A percentile compares a stretch with the other conserved stretches of the same genome.
Evolutionary conservation across 2,113 vertebrate species (phyloP).

Genomic region (Echinops telfairi): DNA sequence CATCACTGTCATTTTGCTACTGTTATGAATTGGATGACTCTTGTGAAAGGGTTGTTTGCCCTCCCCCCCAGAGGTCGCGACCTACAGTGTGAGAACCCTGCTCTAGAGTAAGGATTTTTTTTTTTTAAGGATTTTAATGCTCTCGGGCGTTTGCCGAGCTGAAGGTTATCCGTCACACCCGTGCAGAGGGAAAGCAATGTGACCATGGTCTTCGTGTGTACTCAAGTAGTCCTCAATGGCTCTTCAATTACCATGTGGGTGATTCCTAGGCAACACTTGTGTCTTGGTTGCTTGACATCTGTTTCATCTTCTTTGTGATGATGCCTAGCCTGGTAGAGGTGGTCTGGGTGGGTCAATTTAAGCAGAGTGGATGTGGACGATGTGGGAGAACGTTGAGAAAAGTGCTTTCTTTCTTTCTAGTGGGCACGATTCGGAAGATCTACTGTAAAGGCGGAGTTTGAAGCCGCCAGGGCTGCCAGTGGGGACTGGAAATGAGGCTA

Average conservation of each 20-base stretch:
- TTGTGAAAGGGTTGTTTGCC: too few species aligned
- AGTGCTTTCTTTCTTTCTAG: neutral
- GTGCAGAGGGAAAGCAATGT: neutral
- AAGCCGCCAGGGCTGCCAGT: neutral
- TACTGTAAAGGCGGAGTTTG: neutral
- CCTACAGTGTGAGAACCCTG: too few species aligned
- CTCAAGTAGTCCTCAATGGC: neutral
- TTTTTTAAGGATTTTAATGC: conserved; percentile 40
- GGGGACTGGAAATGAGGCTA: neutral
- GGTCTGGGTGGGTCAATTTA: neutral
- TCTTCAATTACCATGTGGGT: neutral
- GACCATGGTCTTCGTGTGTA: neutral
- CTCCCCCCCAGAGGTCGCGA: too few species aligned
- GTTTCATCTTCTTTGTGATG: neutral
- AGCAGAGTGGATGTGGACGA: neutral
- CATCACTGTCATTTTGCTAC: too few species aligned
- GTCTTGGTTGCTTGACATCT: neutral
- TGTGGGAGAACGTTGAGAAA: neutral
- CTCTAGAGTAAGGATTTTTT: neutral
- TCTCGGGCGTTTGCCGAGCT: neutral
- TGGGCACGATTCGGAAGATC: neutral
- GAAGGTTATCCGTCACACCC: neutral
- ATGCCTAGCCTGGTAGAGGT: too few species aligned
- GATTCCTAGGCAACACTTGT: neutral
- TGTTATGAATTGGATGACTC: too few species aligned